Conservation (phyloP, 2,797 vertebrate species). For the Propithecus deckenii region DNA sequence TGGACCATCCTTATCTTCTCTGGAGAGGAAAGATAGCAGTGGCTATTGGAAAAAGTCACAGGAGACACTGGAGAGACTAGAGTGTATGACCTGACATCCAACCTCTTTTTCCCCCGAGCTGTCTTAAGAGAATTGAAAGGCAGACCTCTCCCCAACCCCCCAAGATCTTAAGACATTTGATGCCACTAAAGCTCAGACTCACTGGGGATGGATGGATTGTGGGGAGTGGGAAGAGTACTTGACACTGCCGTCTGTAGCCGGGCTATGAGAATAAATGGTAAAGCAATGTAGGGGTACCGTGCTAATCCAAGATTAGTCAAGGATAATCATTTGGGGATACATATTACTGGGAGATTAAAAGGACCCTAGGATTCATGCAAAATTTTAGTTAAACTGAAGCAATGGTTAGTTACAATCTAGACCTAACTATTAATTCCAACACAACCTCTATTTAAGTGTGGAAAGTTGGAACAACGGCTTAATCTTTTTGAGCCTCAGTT, state of each 20-base stretch:
- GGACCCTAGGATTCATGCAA: not conserved
- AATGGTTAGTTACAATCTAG: not conserved
- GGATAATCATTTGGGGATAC: not conserved
- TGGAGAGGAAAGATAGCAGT: not conserved
- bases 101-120: not conserved
- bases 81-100: not conserved
- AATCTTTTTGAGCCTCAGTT: not conserved
- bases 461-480: not conserved
- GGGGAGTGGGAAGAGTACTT: not conserved
- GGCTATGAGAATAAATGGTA: not conserved
- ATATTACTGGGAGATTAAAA: not conserved
- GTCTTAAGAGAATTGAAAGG: not conserved
- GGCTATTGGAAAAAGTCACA: not conserved
- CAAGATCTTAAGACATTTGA: not conserved
- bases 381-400: not conserved
- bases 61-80: not conserved
- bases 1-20: not conserved
- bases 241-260: not conserved
- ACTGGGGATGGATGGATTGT: not conserved
- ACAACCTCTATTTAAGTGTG: not conserved
- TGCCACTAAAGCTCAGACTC: not conserved
- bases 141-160: not conserved
- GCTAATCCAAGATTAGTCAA: not conserved
- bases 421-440: not conserved
- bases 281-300: not conserved